A percentile compares a stretch with the other conserved stretches of the same genome.
phyloP scores from a whole-genome alignment of 2,888 invertebrate genomes.

The Gastrophysa polygoni region DNA sequence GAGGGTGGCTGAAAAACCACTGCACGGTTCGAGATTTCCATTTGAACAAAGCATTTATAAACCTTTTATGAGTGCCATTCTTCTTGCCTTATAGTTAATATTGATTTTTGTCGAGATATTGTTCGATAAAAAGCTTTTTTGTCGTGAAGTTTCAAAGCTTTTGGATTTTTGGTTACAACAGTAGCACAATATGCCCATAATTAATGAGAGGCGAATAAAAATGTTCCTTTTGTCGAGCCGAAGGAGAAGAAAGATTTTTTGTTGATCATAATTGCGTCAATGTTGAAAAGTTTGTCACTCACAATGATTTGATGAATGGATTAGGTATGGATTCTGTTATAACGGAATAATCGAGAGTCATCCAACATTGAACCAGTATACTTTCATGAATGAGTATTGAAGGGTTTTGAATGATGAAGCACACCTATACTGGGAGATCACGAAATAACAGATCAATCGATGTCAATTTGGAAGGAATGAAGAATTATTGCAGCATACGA shows the following conservation, averaged over 20 bases:
- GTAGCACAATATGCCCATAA: constrained; percentile 28
- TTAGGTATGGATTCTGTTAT: neutral
- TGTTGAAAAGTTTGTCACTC: neutral
- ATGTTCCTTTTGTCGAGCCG: constrained; percentile 2
- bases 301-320: neutral
- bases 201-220: constrained; percentile 30
- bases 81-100: constrained; percentile 41
- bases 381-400: too few species aligned
- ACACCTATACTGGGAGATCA: too few species aligned
- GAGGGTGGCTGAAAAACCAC: constrained; percentile 24
- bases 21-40: constrained; percentile 40
- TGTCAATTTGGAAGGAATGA: too few species aligned
- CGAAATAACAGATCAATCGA: too few species aligned
- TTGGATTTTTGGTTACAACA: constrained; percentile 27
- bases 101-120: constrained; percentile 41
- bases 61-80: constrained; percentile 41
- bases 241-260: neutral
- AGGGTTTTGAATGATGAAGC: too few species aligned
- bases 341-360: too few species aligned
- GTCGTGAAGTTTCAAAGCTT: constrained; percentile 26
- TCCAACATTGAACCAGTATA: too few species aligned
- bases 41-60: constrained; percentile 43
- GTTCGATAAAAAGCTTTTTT: constrained; percentile 41
- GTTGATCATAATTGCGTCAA: neutral
- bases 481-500: too few species aligned